These are phyloP conservation scores for Aviceda leuphotes DNA, from an alignment of 2,797 vertebrate genomes.

Conservation along the genomic window DNA sequence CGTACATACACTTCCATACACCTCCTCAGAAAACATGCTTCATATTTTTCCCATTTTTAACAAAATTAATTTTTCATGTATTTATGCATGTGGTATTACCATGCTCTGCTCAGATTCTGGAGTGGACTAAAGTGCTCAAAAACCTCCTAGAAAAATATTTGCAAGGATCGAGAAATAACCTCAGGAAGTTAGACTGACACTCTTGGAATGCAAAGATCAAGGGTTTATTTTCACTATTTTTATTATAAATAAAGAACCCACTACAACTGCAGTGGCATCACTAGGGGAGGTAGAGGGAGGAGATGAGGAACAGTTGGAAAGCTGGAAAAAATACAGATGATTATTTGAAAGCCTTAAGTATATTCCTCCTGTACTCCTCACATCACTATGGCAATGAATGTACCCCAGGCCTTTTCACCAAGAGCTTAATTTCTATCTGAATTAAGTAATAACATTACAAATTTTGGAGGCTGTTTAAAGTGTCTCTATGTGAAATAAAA, in stretches of 20 bases:
- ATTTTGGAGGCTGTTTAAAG: background rate
- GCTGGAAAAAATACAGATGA: background rate
- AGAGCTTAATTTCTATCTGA: background rate
- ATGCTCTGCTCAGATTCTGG: background rate
- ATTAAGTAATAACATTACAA: background rate
- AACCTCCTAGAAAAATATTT: constrained; percentile 49
- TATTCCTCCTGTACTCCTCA: background rate
- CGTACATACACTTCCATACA: background rate
- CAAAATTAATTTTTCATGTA: background rate
- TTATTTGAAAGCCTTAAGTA: background rate
- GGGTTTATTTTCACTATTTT: constrained; percentile 56
- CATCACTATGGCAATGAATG: constrained; percentile 4
- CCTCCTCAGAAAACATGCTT: background rate
- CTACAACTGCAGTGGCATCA: constrained; percentile 40
- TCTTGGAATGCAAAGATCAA: constrained; percentile 53
- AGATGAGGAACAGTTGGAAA: constrained; percentile 25
- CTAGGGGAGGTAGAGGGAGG: background rate
- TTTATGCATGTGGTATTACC: background rate
- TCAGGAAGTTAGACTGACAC: constrained; percentile 28
- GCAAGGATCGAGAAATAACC: constrained; percentile 23
- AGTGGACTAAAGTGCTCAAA: background rate
- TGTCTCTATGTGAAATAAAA: background rate
- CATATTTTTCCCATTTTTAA: background rate
- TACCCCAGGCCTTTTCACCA: background rate
- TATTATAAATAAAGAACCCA: constrained; percentile 54